Conservation (phyloP, 2,113 vertebrate species). For the Telmatochromis sp. region DNA sequence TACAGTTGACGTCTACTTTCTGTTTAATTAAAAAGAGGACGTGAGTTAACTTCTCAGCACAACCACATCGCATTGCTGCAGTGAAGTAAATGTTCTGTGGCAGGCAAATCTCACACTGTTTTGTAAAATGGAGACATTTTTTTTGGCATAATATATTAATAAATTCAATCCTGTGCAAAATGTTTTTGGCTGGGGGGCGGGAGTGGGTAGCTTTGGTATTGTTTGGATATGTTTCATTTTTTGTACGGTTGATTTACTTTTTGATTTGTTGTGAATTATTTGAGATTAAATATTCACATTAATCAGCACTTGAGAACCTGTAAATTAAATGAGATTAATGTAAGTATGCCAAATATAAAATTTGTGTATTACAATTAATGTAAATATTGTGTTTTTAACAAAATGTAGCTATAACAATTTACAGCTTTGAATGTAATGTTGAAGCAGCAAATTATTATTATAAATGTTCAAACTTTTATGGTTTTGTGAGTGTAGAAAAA, state of each 20-base stretch:
- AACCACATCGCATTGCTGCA: slow-evolving; percentile 19
- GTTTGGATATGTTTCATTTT: slow-evolving; percentile 67
- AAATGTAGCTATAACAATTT: slow-evolving; percentile 99
- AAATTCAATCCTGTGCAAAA: slow-evolving; percentile 40
- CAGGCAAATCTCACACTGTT: slow-evolving; percentile 27
- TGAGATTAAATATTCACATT: slow-evolving; percentile 67
- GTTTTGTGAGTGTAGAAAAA: slow-evolving; percentile 92
- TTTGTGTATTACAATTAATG: slow-evolving; percentile 94
- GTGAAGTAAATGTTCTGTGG: slow-evolving; percentile 15
- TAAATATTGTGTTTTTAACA: slow-evolving; percentile 99
- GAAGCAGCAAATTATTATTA: slow-evolving; percentile 88
- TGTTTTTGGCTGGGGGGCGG: not conserved
- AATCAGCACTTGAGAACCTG: slow-evolving; percentile 90
- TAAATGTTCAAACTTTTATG: slow-evolving; percentile 99
- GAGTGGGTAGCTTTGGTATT: slow-evolving; percentile 58
- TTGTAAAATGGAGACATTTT: slow-evolving; percentile 21
- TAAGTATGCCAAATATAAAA: slow-evolving; percentile 99
- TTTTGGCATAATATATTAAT: slow-evolving; percentile 52
- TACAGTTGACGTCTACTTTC: slow-evolving; percentile 48
- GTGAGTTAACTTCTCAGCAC: slow-evolving; percentile 27
- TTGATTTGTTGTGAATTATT: slow-evolving; percentile 61
- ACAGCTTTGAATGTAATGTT: slow-evolving; percentile 99
- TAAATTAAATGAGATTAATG: slow-evolving; percentile 93
- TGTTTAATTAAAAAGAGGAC: slow-evolving; percentile 38
- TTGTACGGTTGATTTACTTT: slow-evolving; percentile 54